phyloP scores from a whole-genome alignment of 2,888 invertebrate species.

The Xylocampa areola region DNA sequence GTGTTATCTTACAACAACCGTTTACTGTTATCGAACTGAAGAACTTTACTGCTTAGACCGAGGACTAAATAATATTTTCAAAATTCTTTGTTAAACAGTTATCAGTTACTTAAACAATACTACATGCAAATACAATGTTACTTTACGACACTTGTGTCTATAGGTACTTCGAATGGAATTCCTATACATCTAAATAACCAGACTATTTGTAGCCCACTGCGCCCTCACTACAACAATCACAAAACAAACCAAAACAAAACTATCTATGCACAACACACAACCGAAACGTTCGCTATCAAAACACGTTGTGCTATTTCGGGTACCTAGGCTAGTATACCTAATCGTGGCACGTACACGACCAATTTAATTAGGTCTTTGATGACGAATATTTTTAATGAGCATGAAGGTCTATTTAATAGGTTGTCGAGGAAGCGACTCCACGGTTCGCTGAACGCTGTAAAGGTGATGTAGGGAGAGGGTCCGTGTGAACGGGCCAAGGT shows the following conservation, averaged over 20 bases:
- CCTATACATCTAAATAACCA: conserved; percentile 12
- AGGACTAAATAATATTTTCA: too few relatives aligned
- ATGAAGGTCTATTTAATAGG: conserved; percentile 67
- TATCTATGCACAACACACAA: conserved; percentile 67
- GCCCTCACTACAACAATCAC: conserved; percentile 12
- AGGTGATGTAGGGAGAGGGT: conserved; percentile 66
- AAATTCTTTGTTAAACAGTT: too few relatives aligned
- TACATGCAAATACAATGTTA: too few relatives aligned
- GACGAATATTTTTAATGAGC: conserved; percentile 41
- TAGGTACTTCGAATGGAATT: too few relatives aligned
- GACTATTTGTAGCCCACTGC: conserved; percentile 40
- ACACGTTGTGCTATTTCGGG: conserved; percentile 78
- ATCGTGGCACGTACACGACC: conserved; percentile 63
- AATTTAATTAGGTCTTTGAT: conserved; percentile 62
- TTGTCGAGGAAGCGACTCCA: conserved; percentile 64
- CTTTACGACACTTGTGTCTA: too few relatives aligned
- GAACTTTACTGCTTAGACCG: too few relatives aligned
- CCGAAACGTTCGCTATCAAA: conserved; percentile 69
- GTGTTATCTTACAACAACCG: too few relatives aligned
- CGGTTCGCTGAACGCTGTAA: conserved; percentile 72
- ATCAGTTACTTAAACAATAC: too few relatives aligned
- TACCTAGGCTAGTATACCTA: conserved; percentile 62
- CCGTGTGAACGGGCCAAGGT: conserved; percentile 75
- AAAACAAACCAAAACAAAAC: conserved; percentile 32
- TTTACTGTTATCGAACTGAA: too few relatives aligned